Conservation (phyloP, 2,888 invertebrate genomes). For the Seira ritae region DNA sequence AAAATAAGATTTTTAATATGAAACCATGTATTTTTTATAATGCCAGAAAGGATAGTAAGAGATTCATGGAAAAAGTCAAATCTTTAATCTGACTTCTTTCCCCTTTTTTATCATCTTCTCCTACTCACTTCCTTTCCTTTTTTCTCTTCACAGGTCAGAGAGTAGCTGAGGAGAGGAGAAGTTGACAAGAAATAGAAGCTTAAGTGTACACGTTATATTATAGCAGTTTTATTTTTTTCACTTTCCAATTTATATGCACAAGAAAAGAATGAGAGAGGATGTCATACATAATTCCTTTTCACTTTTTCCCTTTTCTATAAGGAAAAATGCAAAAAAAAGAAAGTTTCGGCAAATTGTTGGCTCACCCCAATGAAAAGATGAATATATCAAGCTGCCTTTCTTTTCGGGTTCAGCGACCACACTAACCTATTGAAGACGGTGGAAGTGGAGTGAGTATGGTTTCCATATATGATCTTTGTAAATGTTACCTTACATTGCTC, state of each 20-base stretch:
- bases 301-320: constrained; percentile 4
- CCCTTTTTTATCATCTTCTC: constrained; percentile 10
- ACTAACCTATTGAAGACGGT: constrained; percentile 37
- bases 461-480: neutral
- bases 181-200: neutral
- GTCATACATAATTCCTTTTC: constrained; percentile 50
- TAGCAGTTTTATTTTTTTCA: constrained; percentile 14
- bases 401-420: neutral
- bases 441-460: no score
- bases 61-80: constrained; percentile 46
- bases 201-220: neutral
- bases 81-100: constrained; percentile 45
- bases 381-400: constrained; percentile 31
- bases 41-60: neutral
- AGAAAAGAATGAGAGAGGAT: constrained; percentile 34
- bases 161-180: neutral
- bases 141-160: constrained; percentile 37
- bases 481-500: neutral
- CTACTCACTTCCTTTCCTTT: neutral
- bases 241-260: constrained; percentile 33
- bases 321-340: constrained; percentile 9
- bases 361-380: constrained; percentile 30
- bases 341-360: constrained; percentile 44
- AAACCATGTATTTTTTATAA: constrained; percentile 3
- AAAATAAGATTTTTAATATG: constrained; percentile 4